Percentiles rank a stretch among this genome's conserved stretches.
These are phyloP conservation scores for Lutraria lutraria DNA, from an alignment of 2,888 invertebrate genomes.

Conservation along the genomic window DNA sequence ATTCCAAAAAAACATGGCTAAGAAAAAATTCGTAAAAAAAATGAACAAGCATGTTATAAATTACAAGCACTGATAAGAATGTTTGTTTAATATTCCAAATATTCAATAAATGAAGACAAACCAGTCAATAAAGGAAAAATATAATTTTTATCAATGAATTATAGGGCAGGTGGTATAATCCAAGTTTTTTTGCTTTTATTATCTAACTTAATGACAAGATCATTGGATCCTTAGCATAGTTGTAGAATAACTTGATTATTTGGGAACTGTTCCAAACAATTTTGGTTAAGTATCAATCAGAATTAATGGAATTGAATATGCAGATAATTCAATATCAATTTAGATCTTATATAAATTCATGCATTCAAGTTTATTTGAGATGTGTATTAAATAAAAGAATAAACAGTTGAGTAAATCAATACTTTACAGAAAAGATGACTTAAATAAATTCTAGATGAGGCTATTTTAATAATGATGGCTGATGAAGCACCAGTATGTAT, in stretches of 20 bases:
- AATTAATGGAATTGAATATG: not conserved
- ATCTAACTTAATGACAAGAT: slow-evolving; percentile 13
- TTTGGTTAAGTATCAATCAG: slow-evolving; percentile 14
- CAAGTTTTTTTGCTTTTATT: not conserved
- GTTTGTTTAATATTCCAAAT: slow-evolving; percentile 47
- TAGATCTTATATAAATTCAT: not conserved
- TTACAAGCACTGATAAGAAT: slow-evolving; percentile 36
- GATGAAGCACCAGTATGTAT: too few species aligned
- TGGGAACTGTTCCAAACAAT: slow-evolving; percentile 21
- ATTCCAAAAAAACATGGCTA: not conserved
- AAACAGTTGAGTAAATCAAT: not conserved
- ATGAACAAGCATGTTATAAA: not conserved
- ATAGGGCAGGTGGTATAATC: not conserved
- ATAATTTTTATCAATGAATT: not conserved
- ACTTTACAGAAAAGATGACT: not conserved
- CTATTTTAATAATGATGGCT: too few species aligned
- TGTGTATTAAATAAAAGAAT: not conserved
- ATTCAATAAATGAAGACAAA: slow-evolving; percentile 26
- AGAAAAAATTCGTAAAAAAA: not conserved
- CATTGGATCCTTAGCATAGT: not conserved
- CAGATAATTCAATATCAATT: slow-evolving; percentile 7
- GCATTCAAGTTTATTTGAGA: not conserved
- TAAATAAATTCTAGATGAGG: too few species aligned
- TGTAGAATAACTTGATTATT: not conserved
- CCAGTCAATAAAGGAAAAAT: slow-evolving; percentile 32